Base-by-base conservation (phyloP, 1,140 invertebrate genomes). In the Dufourea novaeangliae region DNA sequence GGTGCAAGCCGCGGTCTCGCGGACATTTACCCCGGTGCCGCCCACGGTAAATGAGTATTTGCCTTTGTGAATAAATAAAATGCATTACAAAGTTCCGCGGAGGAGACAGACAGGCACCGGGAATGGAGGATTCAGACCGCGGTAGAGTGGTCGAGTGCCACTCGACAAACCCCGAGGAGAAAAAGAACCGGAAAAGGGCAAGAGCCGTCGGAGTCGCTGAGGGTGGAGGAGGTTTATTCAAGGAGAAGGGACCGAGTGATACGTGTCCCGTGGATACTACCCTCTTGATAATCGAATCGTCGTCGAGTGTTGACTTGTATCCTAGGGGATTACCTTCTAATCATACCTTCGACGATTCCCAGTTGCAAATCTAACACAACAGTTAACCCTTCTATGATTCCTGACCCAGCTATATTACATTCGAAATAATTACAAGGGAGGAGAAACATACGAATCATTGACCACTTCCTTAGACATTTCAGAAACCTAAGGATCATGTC, bases 51-150 rank as follows among this genome's bases (percentile, higher is more conserved):
- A 91, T 87, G 90, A 89, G 88, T 91, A 92, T 92, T 92, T 92
- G 89, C 91, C 91, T 92, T 89, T 91, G 90, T 91, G 91, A 92
- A 91, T 91, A 92, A 92, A 91, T 92, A 92, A 92, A 92, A 92
- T 83, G 88, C 91, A 92, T 92, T 91, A 91, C 88, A 87, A 88
- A 87, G 83, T 81, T 84, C 63, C 79, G 64, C 52, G 59, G 54
- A 20, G 7, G 12, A 7, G 41, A 54, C 41, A 61, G 52, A 57
- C 46, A 66, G 46, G 62, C 50, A 7, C 41, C 12, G 32, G 29
- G 34, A 37, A 61, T 76, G 66, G 34, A 72, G 64, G 69, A 67
- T 37, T 32, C 34, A 50, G 73, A 37, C 14, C 8, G 46, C 37
- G 39, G 25, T 27, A 32, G 8, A n/a, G 66, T 22, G 27, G 68